phyloP scores from a whole-genome alignment of 2,113 vertebrate genomes.

The Cichladusa arquata region DNA sequence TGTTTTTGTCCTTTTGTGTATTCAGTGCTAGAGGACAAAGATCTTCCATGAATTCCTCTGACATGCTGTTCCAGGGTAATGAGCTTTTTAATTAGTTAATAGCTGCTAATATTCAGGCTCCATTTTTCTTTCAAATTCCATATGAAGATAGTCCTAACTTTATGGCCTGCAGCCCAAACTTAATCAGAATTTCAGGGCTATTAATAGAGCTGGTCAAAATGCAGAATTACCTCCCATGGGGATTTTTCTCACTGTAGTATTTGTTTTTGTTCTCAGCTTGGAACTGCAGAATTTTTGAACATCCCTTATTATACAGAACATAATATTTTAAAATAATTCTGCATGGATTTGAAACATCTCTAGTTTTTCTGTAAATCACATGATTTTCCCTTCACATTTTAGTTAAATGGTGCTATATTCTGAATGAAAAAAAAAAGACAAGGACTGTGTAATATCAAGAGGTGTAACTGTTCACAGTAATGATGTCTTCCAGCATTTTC shows the following conservation, averaged over 20 bases:
- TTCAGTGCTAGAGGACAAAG: background rate
- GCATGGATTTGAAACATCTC: background rate
- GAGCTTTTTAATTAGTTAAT: constrained; percentile 8
- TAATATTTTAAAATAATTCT: background rate
- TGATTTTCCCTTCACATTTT: background rate
- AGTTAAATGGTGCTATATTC: background rate
- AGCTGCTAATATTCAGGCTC: background rate
- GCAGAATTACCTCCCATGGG: background rate
- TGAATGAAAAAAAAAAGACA: background rate
- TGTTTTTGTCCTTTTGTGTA: background rate
- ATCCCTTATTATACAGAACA: background rate
- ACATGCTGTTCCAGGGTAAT: background rate
- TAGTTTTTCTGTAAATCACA: background rate
- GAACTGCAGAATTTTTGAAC: background rate
- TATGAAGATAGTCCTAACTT: background rate
- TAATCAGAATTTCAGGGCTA: background rate
- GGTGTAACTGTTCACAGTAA: background rate
- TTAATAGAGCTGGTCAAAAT: background rate
- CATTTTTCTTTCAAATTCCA: constrained; percentile 19
- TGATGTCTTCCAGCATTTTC: background rate
- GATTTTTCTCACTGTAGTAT: background rate
- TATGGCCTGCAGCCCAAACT: background rate
- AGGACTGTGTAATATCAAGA: background rate
- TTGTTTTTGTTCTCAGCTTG: background rate
- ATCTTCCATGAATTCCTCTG: background rate